These are phyloP conservation scores for Hypomesus transpacificus DNA, from an alignment of 2,113 vertebrate species.

Conservation along the genomic window DNA sequence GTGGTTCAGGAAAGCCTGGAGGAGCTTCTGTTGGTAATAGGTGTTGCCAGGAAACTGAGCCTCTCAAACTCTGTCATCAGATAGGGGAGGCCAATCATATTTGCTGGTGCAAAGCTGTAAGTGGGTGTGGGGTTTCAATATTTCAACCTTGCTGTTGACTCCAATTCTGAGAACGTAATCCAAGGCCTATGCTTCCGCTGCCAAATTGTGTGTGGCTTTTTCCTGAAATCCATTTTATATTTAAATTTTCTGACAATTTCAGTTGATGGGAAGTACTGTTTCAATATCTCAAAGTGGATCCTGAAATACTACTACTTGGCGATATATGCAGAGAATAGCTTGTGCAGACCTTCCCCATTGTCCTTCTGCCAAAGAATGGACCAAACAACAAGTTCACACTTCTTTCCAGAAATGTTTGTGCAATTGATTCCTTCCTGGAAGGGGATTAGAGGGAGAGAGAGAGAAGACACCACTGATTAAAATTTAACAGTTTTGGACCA, in stretches of 20 bases:
- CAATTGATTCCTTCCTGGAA: too few species aligned
- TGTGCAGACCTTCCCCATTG: not conserved
- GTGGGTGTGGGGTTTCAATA: not conserved
- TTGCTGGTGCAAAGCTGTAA: not conserved
- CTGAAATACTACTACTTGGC: constrained; percentile 13
- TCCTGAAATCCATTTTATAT: constrained; percentile 11
- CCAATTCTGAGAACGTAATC: not conserved
- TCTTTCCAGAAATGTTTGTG: not conserved
- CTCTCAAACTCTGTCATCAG: not conserved
- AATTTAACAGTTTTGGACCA: too few species aligned
- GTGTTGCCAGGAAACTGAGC: not conserved
- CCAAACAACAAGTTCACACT: not conserved
- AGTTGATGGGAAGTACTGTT: constrained; percentile 15
- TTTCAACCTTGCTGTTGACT: not conserved
- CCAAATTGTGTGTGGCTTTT: constrained; percentile 17
- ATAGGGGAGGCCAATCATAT: not conserved
- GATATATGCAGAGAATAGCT: constrained; percentile 10
- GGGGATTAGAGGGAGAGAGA: too few species aligned
- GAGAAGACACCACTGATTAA: too few species aligned
- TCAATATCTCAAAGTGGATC: constrained; percentile 20
- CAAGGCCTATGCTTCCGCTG: too few species aligned
- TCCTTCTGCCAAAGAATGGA: not conserved
- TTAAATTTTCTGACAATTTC: too few species aligned
- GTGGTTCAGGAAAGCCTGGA: not conserved
- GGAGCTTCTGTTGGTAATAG: not conserved